A percentile compares a stretch with the other conserved stretches of the same genome.
phyloP scores from a whole-genome alignment of 2,797 vertebrate genomes.

The Myotis pilosus region DNA sequence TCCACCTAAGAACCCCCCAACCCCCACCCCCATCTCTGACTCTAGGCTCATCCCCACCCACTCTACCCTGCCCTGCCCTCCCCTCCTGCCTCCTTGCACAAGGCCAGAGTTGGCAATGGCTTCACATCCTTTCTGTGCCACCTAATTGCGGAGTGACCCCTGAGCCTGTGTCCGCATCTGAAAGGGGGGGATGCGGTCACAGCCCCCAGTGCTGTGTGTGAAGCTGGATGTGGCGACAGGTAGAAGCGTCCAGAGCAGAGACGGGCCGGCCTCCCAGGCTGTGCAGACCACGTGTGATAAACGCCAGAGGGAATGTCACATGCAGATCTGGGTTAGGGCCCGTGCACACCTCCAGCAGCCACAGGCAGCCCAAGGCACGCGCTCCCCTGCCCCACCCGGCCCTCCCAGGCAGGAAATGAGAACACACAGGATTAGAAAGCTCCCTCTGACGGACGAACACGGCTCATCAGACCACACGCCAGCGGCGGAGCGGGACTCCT shows the following conservation, averaged over 20 bases:
- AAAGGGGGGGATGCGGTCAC: not conserved
- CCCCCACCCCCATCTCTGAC: fast-evolving
- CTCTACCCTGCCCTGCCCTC: not conserved
- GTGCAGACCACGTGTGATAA: fast-evolving
- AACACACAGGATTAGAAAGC: not conserved
- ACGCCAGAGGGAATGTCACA: too few species aligned
- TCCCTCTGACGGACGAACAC: not conserved
- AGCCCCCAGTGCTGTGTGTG: not conserved
- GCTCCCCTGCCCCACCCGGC: not conserved
- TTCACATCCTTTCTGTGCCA: not conserved
- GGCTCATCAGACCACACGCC: fast-evolving
- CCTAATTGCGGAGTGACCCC: not conserved
- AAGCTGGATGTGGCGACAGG: not conserved
- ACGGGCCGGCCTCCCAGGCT: too few species aligned
- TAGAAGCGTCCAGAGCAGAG: not conserved
- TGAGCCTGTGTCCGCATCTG: not conserved
- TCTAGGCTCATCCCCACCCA: not conserved
- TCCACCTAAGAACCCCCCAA: fast-evolving
- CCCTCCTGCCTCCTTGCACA: not conserved
- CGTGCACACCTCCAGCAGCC: not conserved
- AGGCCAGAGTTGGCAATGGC: too few species aligned
- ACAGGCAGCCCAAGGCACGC: fast-evolving
- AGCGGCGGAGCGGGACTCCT: not conserved
- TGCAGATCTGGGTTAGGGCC: not conserved
- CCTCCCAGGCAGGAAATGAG: not conserved